Evolutionary conservation across 2,797 vertebrate species (phyloP).

Genomic region (Echeneis naucrates): DNA sequence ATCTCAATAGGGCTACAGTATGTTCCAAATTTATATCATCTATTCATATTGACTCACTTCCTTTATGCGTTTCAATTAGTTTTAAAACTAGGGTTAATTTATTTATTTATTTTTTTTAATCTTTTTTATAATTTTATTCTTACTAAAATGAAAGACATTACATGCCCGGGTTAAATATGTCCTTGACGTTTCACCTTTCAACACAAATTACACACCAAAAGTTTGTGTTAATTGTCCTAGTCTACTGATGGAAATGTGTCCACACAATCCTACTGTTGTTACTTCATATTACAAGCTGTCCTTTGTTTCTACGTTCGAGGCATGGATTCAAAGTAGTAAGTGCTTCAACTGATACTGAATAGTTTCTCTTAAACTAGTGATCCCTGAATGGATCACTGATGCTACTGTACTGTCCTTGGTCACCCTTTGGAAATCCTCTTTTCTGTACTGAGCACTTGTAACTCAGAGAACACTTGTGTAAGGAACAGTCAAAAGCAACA

Average conservation of each 20-base stretch:
- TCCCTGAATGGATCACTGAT: slow-evolving; percentile 46
- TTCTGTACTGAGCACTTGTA: slow-evolving; percentile 42
- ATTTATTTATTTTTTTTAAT: too few relatives aligned
- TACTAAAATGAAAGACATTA: slow-evolving; percentile 18
- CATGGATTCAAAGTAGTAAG: slow-evolving; percentile 33
- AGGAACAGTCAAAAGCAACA: slow-evolving; percentile 38
- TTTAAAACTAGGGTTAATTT: slow-evolving; percentile 9
- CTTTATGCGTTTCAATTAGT: slow-evolving; percentile 3
- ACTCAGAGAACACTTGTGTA: slow-evolving; percentile 23
- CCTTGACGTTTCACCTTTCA: slow-evolving; percentile 52
- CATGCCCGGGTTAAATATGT: slow-evolving; percentile 18
- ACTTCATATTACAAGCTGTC: slow-evolving; percentile 27
- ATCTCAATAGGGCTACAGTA: background rate
- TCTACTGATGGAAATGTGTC: slow-evolving; percentile 29
- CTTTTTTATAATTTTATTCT: too few relatives aligned
- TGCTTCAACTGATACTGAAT: slow-evolving; percentile 49
- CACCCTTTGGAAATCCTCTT: slow-evolving; percentile 42
- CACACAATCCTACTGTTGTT: slow-evolving; percentile 8
- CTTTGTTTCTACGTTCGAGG: slow-evolving; percentile 16
- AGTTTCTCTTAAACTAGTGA: slow-evolving; percentile 45
- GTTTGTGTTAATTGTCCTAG: slow-evolving; percentile 34
- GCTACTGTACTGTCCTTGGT: slow-evolving; percentile 51
- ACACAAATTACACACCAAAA: slow-evolving; percentile 13
- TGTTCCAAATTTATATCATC: slow-evolving; percentile 6
- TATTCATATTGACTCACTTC: slow-evolving; percentile 12